Evolutionary conservation across 2,797 vertebrate species (phyloP).

Genomic region (Iguana delicatissima): DNA sequence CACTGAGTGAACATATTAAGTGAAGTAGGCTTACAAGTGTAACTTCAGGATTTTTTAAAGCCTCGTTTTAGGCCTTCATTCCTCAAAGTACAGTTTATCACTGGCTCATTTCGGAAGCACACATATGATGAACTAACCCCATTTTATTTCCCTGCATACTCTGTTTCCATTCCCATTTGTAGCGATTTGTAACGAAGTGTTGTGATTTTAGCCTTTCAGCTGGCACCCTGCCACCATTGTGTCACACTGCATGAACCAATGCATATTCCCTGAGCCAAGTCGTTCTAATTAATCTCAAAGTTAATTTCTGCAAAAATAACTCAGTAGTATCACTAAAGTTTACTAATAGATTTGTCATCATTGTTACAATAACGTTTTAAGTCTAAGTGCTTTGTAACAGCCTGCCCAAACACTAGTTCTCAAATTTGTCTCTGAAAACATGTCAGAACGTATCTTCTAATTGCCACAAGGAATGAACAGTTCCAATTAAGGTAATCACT

Average conservation of each 20-base stretch:
- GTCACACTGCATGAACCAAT: constrained; percentile 61
- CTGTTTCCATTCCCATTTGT: constrained; percentile 24
- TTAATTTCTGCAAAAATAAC: constrained; percentile 45
- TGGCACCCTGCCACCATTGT: constrained; percentile 37
- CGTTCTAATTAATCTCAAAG: constrained; percentile 31
- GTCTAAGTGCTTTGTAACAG: constrained; percentile 31
- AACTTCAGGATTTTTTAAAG: constrained; percentile 1
- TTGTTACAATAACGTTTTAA: constrained; percentile 23
- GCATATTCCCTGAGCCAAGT: constrained; percentile 47
- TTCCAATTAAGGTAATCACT: constrained; percentile 40
- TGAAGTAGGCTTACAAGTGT: background rate
- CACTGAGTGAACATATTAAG: background rate
- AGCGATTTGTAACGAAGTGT: background rate
- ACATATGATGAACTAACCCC: background rate
- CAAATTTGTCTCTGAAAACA: constrained; percentile 29
- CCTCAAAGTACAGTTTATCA: constrained; percentile 45
- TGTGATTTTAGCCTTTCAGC: constrained; percentile 41
- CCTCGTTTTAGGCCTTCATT: background rate
- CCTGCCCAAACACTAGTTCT: constrained; percentile 22
- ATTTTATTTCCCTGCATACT: constrained; percentile 39
- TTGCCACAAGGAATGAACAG: constrained; percentile 42
- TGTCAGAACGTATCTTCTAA: constrained; percentile 41
- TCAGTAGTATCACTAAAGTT: constrained; percentile 19
- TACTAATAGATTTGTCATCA: constrained; percentile 32
- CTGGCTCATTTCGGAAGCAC: constrained; percentile 2